Base-by-base conservation (phyloP, 2,888 invertebrate genomes). In the Troilus luridus region DNA sequence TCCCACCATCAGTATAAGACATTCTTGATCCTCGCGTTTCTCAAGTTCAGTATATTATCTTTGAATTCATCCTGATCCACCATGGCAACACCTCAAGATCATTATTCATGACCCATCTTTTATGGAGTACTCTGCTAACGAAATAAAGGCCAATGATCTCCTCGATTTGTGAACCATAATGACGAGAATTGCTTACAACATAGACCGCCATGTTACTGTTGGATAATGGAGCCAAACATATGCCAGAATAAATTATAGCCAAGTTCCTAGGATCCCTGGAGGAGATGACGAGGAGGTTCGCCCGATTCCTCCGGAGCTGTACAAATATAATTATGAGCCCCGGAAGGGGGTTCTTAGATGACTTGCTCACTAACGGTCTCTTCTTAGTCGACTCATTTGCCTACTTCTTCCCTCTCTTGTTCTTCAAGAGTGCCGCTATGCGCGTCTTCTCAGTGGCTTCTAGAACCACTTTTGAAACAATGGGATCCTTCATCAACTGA, bases 311-410 rank as follows among this genome's bases (percentile, higher is more conserved):
- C 24, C 88, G 11, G 88, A 88, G 88, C 62, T 88, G 60, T 62
- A 88, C 88, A 88, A 88, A 88, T 88, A 88, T 62, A 88, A 88
- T 88, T 88, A 88, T 11, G 41, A 58, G 24, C 60, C 17, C 59
- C 60, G 88, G 88, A 58, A 88, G 58, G 62, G 60, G 19, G 88
- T 60, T 58, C 85, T 88, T 88, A 88, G 88, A 60, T 88, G 88
- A 88, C 88, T 88, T 6, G 88, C 24, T 19, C 56, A 6, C 85
- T 85, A 85, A 85, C 85, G 85, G 85, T 85, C 85, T 24, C 81
- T 21, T 11, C 67, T 10, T 67, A 67, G 67, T 67, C 67, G n/a
- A 19, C n/a, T 85, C 85, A 85, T 85, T 85, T 85, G 85, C 85
- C 85, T 85, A 85, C 85, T 85, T 85, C 56, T 85, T 12, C 56